A percentile compares a stretch with the other conserved stretches of the same genome.
Evolutionary conservation across 2,888 invertebrate genomes (phyloP).

Genomic region (Lasioglossum vierecki): DNA sequence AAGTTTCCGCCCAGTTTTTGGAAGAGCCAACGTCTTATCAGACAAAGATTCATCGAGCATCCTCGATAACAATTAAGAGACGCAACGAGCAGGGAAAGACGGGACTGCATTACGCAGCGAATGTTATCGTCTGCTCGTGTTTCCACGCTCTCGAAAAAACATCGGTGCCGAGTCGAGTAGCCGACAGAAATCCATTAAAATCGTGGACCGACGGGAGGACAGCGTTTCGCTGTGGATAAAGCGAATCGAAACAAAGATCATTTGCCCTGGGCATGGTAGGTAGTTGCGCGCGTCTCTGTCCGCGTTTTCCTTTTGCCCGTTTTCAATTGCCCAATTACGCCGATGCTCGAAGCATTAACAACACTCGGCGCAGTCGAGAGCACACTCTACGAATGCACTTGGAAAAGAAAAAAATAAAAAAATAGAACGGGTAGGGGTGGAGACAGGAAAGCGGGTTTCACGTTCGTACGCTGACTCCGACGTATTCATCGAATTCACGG

Average conservation of each 20-base stretch:
- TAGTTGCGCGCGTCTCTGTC: background rate
- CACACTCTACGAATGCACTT: background rate
- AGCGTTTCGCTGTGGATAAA: slow-evolving; percentile 1
- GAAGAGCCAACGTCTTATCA: background rate
- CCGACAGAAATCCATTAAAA: background rate
- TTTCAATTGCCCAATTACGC: slow-evolving; percentile 29
- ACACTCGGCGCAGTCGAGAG: slow-evolving; percentile 10
- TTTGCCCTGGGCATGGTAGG: background rate
- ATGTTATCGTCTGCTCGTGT: background rate
- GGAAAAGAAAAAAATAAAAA: background rate
- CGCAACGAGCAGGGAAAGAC: background rate
- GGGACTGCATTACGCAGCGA: background rate
- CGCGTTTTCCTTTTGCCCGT: slow-evolving; percentile 19
- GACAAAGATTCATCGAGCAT: background rate
- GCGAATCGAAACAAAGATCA: background rate
- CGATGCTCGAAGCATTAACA: slow-evolving; percentile 18
- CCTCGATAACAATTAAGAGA: background rate
- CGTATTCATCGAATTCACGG: background rate
- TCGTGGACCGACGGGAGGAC: background rate
- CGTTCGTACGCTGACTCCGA: background rate
- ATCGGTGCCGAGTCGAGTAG: background rate
- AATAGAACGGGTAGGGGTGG: background rate
- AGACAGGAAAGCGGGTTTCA: background rate
- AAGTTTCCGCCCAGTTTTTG: background rate
- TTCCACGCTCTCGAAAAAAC: background rate